Base-by-base conservation (phyloP, 2,113 vertebrate species). In the Lophius piscatorius region DNA sequence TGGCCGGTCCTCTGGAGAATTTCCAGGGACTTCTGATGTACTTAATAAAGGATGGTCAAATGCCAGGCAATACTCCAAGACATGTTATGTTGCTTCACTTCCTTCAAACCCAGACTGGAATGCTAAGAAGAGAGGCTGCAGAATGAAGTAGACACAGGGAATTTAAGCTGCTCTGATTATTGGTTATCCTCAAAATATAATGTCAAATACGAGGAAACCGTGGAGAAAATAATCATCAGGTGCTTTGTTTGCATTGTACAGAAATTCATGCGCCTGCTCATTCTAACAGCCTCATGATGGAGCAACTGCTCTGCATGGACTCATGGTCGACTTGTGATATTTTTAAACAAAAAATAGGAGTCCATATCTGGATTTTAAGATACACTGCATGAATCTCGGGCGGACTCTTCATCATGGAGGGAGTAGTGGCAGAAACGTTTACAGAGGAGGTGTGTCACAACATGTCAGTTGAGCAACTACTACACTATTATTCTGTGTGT, bases 31-130 rank as follows among this genome's bases (percentile, higher is more conserved):
- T 73, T 78, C 88, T 87, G 89, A 92, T 93, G 92, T 89, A 91
- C 91, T 92, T 94, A 94, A 95, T 94, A 89, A 93, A 94, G 90
- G 84, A 91, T 93, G 94, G 93, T 92, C 89, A 91, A 90, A 91
- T 84, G 86, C 90, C 88, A 86, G 93, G 93, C 93, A 91, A 35
- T 26, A 24, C 68, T 95, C 93, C 94, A 94, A 88, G 87, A 89
- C 76, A 77, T 87, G 84, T 77, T 90, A 89, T 92, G 93, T 93
- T 85, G 77, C 87, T 88, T 59, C 72, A 85, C 83, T 92, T 93
- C 82, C 84, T 85, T 91, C 88, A 90, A 94, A 92, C 88, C 89
- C 72, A 78, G 88, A 78, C 77, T 71, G 88, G 89, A 83, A 78
- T 79, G 68, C 66, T 47, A 22, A 64, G 64, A 73, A 54, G 45